Percentiles rank a stretch among this genome's conserved stretches.
phyloP scores from a whole-genome alignment of 2,113 vertebrate genomes.

The Tyrannus savana region DNA sequence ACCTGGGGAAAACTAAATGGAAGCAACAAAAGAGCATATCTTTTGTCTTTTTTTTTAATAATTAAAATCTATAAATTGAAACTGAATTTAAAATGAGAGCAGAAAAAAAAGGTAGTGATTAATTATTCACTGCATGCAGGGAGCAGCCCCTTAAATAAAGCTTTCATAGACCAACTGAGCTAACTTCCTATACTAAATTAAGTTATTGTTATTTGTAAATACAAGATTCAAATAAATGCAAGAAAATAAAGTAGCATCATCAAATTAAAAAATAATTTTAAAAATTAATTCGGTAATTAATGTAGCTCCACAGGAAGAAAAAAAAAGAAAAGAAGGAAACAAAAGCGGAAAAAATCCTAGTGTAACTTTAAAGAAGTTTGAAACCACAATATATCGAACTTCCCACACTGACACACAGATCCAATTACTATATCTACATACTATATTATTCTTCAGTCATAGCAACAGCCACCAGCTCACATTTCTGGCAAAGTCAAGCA shows the following conservation, averaged over 20 bases:
- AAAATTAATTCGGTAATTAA: background rate
- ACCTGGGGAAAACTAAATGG: background rate
- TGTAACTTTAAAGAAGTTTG: background rate
- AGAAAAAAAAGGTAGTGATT: constrained; percentile 13
- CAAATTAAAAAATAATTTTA: background rate
- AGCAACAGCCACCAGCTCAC: background rate
- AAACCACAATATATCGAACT: background rate
- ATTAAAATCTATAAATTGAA: background rate
- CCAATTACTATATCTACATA: background rate
- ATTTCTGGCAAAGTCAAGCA: background rate
- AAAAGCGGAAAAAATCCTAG: background rate
- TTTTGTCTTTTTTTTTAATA: background rate
- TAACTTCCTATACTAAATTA: background rate
- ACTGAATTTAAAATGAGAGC: background rate
- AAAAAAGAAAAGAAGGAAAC: background rate
- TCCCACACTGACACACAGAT: background rate
- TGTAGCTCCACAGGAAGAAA: background rate
- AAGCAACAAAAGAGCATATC: background rate
- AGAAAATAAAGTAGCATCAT: background rate
- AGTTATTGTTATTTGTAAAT: background rate
- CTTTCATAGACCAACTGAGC: background rate
- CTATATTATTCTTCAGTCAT: background rate
- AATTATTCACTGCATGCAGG: background rate
- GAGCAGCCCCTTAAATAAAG: background rate
- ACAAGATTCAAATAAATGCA: background rate